Conservation (phyloP, 2,797 vertebrate species). For the Vireo griseus region DNA sequence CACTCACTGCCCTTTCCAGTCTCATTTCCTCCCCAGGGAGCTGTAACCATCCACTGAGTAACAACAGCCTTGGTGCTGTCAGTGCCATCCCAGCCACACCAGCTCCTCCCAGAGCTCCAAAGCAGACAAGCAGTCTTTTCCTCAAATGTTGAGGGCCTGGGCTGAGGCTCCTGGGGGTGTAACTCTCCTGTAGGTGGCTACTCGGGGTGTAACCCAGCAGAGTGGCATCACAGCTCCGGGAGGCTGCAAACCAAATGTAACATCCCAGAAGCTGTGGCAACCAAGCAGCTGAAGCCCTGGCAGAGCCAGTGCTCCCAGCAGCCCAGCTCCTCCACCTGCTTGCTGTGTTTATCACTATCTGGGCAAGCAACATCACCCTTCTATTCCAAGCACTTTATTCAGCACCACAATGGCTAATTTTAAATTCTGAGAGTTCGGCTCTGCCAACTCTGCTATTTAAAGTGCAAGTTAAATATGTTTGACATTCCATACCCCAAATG, state of each 20-base stretch:
- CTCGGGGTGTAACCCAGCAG: accelerated
- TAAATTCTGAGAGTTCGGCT: neutral
- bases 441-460: neutral
- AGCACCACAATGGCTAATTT: neutral
- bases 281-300: neutral
- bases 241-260: accelerated
- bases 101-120: neutral
- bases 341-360: accelerated
- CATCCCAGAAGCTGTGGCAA: neutral
- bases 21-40: neutral
- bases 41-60: neutral
- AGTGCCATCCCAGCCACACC: neutral
- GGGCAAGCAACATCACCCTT: neutral
- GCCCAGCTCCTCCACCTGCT: neutral
- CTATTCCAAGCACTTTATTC: neutral
- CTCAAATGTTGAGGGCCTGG: neutral
- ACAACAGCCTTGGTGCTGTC: neutral
- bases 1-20: neutral
- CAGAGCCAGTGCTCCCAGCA: accelerated
- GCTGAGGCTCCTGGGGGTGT: accelerated
- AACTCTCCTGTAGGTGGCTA: accelerated
- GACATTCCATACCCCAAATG: neutral
- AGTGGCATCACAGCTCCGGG: accelerated
- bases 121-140: neutral
- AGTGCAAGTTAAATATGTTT: neutral